Evolutionary conservation across 2,888 invertebrate species (phyloP).

Genomic region (Drosophila pegasa): DNA sequence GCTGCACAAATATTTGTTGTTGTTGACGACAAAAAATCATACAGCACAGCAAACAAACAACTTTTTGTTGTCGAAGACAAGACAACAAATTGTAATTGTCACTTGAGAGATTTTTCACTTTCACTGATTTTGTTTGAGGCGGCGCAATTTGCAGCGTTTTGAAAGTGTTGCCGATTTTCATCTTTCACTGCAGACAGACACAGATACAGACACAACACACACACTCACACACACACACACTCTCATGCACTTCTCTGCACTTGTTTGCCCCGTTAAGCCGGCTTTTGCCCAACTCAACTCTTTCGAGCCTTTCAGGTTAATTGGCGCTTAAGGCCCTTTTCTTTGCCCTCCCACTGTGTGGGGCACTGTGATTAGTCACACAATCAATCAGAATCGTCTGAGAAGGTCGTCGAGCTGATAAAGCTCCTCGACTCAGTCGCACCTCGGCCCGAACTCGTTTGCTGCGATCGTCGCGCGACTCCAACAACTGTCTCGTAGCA

Average conservation of each 20-base stretch:
- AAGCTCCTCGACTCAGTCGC: constrained; percentile 16
- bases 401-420: constrained; percentile 51
- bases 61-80: constrained; percentile 31
- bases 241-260: constrained; percentile 3
- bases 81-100: constrained; percentile 65
- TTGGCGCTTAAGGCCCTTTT: constrained; percentile 13
- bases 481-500: constrained; percentile 60
- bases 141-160: constrained; percentile 64
- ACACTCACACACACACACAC: constrained; percentile 14
- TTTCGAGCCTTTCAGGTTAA: constrained; percentile 34
- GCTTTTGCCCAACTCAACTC: constrained; percentile 43
- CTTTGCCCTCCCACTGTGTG: background rate
- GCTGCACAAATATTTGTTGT: constrained; percentile 66
- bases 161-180: constrained; percentile 66
- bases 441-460: background rate
- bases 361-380: constrained; percentile 49
- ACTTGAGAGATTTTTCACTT: constrained; percentile 75
- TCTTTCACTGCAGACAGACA: constrained; percentile 57
- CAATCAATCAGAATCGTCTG: constrained; percentile 58
- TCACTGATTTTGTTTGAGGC: constrained; percentile 72
- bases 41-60: constrained; percentile 27
- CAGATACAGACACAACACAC: constrained; percentile 15
- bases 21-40: constrained; percentile 28
- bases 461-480: constrained; percentile 26
- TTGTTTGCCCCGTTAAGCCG: constrained; percentile 40